Conservation (phyloP, 2,113 vertebrate species). For the Halcyon malimbica region DNA sequence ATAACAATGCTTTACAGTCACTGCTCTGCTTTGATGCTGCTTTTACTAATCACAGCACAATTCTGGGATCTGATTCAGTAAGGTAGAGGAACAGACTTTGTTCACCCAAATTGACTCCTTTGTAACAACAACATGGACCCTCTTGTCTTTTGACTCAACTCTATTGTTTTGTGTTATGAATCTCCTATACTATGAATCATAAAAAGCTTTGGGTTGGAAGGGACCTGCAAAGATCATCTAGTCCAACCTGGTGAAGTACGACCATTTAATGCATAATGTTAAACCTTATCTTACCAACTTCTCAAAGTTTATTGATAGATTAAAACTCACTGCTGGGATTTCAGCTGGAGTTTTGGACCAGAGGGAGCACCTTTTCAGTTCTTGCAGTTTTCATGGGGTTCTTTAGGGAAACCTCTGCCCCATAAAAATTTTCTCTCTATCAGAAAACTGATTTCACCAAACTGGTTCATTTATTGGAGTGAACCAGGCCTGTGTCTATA, state of each 20-base stretch:
- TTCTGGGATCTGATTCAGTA: background rate
- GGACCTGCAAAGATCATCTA: background rate
- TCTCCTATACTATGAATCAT: background rate
- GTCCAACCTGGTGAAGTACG: background rate
- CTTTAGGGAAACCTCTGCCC: background rate
- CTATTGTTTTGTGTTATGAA: background rate
- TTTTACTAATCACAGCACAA: background rate
- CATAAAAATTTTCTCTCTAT: background rate
- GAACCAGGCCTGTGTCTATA: background rate
- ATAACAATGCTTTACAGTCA: background rate
- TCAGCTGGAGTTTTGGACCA: background rate
- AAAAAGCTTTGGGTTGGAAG: background rate
- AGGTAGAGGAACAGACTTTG: background rate
- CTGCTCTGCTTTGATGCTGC: background rate
- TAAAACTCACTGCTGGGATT: background rate
- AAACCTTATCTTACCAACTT: background rate
- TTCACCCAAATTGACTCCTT: background rate
- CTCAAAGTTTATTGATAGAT: background rate
- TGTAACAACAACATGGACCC: background rate
- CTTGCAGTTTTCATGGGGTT: background rate
- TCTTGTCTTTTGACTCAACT: background rate
- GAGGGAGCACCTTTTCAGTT: background rate
- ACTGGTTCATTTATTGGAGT: background rate
- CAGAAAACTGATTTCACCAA: background rate
- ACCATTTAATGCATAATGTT: background rate